These are phyloP conservation scores for Carcharodon carcharias DNA, from an alignment of 2,797 vertebrate species.

Conservation along the genomic window DNA sequence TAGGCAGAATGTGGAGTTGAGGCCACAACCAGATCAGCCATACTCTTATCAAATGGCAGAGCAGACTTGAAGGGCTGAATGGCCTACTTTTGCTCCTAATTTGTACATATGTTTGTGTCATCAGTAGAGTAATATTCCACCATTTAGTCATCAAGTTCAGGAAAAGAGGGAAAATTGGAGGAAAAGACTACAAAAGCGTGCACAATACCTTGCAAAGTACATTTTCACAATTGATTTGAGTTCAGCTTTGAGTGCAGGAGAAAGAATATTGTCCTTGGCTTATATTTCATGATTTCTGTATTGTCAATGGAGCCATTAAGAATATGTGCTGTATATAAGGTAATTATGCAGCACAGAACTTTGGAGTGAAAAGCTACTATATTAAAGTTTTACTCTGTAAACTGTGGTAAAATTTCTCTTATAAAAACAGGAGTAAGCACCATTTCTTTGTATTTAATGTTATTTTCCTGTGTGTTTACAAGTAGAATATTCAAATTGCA, in stretches of 20 bases:
- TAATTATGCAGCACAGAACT: not conserved
- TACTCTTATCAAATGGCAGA: no score
- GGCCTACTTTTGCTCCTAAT: no score
- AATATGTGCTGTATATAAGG: not conserved
- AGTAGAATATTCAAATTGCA: no score
- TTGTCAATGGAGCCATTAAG: not conserved
- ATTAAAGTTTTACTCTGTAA: not conserved
- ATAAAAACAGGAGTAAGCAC: not conserved
- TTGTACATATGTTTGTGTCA: not conserved
- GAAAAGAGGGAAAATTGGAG: not conserved
- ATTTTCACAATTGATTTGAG: not conserved
- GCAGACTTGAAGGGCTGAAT: no score
- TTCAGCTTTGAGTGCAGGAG: not conserved
- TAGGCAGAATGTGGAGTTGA: no score
- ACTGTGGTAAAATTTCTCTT: not conserved
- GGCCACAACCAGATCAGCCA: no score
- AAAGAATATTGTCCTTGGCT: not conserved
- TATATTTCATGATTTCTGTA: not conserved
- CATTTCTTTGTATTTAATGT: no score
- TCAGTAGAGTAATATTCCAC: not conserved
- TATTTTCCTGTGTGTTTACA: no score
- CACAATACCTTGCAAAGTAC: not conserved
- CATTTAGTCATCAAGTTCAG: not conserved
- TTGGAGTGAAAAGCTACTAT: not conserved
- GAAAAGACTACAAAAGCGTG: not conserved